Evolutionary conservation across 64 coral and sea anemone genomes (phyloP).

Genomic region (Montipora foliosa): DNA sequence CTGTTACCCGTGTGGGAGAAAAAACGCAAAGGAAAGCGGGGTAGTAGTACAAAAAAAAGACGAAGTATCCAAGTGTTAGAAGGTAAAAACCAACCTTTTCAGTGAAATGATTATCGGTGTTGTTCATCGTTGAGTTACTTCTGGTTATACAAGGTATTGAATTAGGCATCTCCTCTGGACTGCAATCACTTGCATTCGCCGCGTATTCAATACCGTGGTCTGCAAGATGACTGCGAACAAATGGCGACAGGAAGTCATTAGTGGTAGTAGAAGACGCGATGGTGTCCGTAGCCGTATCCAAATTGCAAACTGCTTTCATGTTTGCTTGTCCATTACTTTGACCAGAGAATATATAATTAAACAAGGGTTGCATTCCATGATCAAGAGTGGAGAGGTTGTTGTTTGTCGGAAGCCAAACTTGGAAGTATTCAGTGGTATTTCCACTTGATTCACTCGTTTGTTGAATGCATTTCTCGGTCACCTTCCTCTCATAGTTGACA

Average conservation of each 20-base stretch:
- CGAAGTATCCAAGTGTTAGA: no score
- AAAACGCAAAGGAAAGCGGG: constrained; percentile 2
- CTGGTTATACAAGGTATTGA: no score
- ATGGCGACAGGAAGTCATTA: no score
- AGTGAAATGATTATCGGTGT: no score
- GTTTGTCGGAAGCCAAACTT: not conserved
- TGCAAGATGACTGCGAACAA: no score
- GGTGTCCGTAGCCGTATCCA: not conserved
- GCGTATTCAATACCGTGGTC: no score
- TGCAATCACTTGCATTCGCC: no score
- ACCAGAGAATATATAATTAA: not conserved
- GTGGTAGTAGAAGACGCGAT: not conserved
- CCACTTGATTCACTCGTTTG: not conserved
- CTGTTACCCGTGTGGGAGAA: not conserved
- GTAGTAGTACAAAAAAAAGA: not conserved
- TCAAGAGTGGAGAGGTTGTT: not conserved
- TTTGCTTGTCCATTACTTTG: not conserved
- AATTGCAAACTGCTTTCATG: not conserved
- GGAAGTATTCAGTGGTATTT: not conserved
- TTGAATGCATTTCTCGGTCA: no score
- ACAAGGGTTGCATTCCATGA: not conserved
- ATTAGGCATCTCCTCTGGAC: no score
- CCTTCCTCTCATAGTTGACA: no score
- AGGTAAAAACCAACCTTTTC: no score
- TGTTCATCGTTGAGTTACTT: no score